Conservation (phyloP, 2,888 invertebrate species). For the Dioctria linearis region DNA sequence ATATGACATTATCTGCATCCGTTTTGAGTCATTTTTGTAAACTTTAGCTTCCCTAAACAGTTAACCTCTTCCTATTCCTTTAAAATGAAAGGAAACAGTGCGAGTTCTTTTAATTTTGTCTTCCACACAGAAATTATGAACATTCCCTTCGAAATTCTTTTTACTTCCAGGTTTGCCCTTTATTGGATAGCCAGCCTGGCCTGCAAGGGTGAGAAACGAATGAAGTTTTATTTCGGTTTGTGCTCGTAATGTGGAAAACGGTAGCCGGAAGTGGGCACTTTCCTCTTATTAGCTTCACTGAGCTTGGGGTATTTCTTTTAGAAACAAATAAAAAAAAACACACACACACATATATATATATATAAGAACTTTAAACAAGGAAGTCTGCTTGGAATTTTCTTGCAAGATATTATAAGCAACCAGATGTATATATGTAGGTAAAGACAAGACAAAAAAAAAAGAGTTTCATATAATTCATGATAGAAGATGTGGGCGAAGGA, state of each 20-base stretch:
- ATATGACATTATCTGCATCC: slow-evolving; percentile 41
- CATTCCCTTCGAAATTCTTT: background rate
- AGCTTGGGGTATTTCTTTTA: slow-evolving; percentile 10
- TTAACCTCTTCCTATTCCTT: slow-evolving; percentile 22
- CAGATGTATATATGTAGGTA: background rate
- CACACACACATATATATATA: slow-evolving; percentile 20
- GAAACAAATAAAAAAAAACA: background rate
- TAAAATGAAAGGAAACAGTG: background rate
- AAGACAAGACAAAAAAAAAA: background rate
- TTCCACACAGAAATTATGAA: slow-evolving; percentile 16
- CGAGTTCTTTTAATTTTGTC: slow-evolving; percentile 31
- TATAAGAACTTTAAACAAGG: slow-evolving; percentile 26
- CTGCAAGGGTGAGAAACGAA: slow-evolving; percentile 12
- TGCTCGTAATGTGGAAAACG: slow-evolving; percentile 29
- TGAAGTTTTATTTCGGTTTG: slow-evolving; percentile 7
- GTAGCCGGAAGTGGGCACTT: slow-evolving; percentile 38
- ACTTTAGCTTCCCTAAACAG: slow-evolving; percentile 16
- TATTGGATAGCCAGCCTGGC: background rate
- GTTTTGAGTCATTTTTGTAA: slow-evolving; percentile 32
- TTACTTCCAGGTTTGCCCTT: background rate
- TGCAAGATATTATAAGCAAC: background rate
- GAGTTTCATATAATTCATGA: slow-evolving; percentile 35
- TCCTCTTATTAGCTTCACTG: slow-evolving; percentile 40
- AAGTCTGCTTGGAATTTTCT: slow-evolving; percentile 24
- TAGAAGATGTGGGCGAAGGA: background rate